phyloP scores from a whole-genome alignment of 2,888 invertebrate species.

The Melinopterus prodromus region DNA sequence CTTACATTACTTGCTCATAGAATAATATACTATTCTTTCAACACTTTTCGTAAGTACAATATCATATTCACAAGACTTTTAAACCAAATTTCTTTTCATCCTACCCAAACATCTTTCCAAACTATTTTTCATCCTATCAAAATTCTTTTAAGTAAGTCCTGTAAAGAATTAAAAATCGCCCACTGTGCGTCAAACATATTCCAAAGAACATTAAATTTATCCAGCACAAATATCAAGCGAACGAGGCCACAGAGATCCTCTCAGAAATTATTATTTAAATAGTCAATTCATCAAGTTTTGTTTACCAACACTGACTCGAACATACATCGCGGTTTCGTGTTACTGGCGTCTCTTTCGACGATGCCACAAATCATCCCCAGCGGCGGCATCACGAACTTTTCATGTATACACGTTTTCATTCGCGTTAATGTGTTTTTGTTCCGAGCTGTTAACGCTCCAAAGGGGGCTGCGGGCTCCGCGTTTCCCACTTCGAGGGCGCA shows the following conservation, averaged over 20 bases:
- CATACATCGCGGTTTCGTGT: background rate
- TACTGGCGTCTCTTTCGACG: background rate
- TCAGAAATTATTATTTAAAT: slow-evolving; percentile 4
- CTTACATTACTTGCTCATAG: too few relatives aligned
- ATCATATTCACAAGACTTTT: too few relatives aligned
- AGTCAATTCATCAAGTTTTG: background rate
- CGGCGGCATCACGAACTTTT: background rate
- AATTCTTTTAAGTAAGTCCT: too few relatives aligned
- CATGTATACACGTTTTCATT: background rate
- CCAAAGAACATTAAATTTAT: too few relatives aligned
- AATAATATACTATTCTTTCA: too few relatives aligned
- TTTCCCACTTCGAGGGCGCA: background rate
- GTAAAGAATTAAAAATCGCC: too few relatives aligned
- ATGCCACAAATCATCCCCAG: background rate
- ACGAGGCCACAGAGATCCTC: background rate
- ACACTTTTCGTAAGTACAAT: too few relatives aligned
- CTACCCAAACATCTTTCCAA: too few relatives aligned
- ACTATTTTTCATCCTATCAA: too few relatives aligned
- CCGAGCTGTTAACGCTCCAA: background rate
- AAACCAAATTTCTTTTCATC: too few relatives aligned
- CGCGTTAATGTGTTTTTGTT: background rate
- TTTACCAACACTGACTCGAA: slow-evolving; percentile 4
- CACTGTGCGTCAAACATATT: too few relatives aligned
- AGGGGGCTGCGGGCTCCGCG: background rate
- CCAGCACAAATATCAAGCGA: too few relatives aligned